These are phyloP conservation scores for Gallinago solitaria DNA, from an alignment of 2,797 vertebrate genomes.

Conservation along the genomic window DNA sequence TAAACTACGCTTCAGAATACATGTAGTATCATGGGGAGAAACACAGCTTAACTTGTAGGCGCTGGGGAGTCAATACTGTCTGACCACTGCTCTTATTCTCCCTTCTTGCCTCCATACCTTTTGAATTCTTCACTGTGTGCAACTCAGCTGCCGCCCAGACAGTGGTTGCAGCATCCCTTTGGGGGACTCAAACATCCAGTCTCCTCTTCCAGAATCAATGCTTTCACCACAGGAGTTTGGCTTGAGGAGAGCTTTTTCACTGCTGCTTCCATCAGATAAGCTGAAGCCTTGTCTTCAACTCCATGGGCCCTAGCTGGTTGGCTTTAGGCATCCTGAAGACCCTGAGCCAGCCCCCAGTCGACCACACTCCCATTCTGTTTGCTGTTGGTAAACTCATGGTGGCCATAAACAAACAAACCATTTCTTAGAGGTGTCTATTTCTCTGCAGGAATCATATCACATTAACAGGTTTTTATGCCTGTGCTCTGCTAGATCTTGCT, in stretches of 20 bases:
- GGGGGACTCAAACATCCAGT: background rate
- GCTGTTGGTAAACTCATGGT: background rate
- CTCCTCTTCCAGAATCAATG: background rate
- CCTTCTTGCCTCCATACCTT: background rate
- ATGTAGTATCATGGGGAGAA: background rate
- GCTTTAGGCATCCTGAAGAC: background rate
- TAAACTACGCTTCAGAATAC: background rate
- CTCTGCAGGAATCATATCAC: background rate
- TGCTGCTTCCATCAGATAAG: background rate
- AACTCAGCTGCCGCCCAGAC: background rate
- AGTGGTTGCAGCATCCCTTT: background rate
- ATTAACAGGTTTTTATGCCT: background rate
- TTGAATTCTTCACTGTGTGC: background rate
- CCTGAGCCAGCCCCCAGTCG: background rate
- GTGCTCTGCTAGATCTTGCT: background rate
- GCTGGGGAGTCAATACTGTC: background rate
- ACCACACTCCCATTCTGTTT: background rate
- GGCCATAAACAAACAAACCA: background rate
- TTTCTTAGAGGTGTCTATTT: background rate
- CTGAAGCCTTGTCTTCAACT: background rate
- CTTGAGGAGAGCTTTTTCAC: background rate
- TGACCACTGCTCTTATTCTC: background rate
- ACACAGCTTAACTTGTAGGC: background rate
- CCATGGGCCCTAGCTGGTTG: accelerated
- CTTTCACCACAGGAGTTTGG: background rate